Conservation (phyloP, 2,113 vertebrate species). For the Glareola pratincola region DNA sequence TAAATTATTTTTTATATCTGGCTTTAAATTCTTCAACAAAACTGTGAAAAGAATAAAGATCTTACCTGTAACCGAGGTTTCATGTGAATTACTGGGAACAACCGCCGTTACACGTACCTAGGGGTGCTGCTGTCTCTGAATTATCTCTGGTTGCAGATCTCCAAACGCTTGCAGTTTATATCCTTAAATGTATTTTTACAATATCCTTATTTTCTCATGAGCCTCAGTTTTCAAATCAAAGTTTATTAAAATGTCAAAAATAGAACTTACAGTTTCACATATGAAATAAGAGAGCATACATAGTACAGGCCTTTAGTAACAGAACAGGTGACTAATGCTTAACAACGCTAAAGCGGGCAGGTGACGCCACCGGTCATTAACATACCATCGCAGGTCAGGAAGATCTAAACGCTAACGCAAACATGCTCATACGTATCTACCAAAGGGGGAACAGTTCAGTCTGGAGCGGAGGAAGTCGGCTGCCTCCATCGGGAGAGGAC, state of each 20-base stretch:
- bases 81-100: rapidly evolving
- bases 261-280: conserved; percentile 62
- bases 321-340: not conserved
- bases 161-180: rapidly evolving
- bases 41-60: not conserved
- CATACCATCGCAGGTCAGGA: conserved; percentile 49
- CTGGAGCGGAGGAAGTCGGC: rapidly evolving
- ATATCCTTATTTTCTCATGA: not conserved
- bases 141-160: not conserved
- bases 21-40: not conserved
- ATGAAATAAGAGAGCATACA: not conserved
- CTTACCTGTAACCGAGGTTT: not conserved
- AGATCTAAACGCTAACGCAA: conserved; percentile 59
- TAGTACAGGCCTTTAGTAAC: conserved; percentile 51
- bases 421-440: conserved; percentile 47
- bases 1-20: not conserved
- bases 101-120: rapidly evolving
- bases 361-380: not conserved
- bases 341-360: not conserved
- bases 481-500: not conserved
- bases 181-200: not conserved
- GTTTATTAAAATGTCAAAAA: conserved; percentile 77
- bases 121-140: not conserved
- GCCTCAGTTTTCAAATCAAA: conserved; percentile 58
- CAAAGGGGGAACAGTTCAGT: not conserved